Conservation (phyloP, 2,113 vertebrate species). For the Pollimyrus isidori region DNA sequence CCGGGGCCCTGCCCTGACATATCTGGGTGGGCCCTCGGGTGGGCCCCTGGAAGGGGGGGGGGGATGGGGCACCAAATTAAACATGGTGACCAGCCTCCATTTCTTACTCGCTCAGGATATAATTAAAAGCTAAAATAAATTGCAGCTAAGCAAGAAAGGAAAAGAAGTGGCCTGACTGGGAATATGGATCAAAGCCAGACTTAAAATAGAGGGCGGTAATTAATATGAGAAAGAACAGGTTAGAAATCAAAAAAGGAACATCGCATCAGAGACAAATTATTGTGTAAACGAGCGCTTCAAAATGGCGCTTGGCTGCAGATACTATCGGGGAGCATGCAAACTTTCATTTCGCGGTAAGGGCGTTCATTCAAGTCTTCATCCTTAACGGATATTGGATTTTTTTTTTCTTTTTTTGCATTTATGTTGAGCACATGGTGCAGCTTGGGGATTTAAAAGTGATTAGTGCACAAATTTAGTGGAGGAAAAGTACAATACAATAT, state of each 20-base stretch:
- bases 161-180: background rate
- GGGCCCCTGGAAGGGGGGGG: constrained; percentile 25
- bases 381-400: background rate
- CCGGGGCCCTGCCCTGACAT: constrained; percentile 7
- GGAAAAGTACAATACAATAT: background rate
- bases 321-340: background rate
- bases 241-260: constrained; percentile 19
- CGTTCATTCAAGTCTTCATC: background rate
- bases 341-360: background rate
- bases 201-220: constrained; percentile 29
- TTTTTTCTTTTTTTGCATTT: background rate
- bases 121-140: constrained; percentile 23
- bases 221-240: constrained; percentile 23
- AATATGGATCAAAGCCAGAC: constrained; percentile 29
- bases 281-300: constrained; percentile 11
- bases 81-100: constrained; percentile 24
- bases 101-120: constrained; percentile 28
- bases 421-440: background rate
- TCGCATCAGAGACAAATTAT: constrained; percentile 11
- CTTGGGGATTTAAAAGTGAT: background rate
- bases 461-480: background rate
- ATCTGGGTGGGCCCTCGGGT: constrained; percentile 1
- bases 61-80: constrained; percentile 36
- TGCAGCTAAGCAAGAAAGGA: constrained; percentile 3
- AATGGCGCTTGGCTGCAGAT: background rate